A percentile compares a stretch with the other conserved stretches of the same genome.
Conservation (phyloP, 2,113 vertebrate genomes). For the Istiophorus platypterus region DNA sequence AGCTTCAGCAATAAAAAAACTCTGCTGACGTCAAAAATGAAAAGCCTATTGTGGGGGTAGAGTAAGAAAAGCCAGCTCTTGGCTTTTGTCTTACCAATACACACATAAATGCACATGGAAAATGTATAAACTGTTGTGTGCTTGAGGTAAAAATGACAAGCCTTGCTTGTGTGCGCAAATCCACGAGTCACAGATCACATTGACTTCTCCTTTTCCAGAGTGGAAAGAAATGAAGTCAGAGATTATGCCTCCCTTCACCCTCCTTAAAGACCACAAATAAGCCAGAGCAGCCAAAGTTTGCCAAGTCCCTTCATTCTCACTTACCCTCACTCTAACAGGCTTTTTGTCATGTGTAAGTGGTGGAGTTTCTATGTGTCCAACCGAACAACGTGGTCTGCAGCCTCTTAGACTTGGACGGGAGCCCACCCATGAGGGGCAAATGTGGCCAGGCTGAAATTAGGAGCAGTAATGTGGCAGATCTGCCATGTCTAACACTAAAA, state of each 20-base stretch:
- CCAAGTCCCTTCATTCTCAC: conserved; percentile 45
- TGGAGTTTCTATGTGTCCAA: conserved; percentile 22
- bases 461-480: conserved; percentile 19
- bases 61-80: conserved; percentile 29
- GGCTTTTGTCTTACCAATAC: conserved; percentile 47
- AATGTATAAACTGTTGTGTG: conserved; percentile 70
- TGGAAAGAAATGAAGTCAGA: conserved; percentile 83
- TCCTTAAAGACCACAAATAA: conserved; percentile 62
- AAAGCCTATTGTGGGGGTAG: conserved; percentile 30
- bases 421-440: conserved; percentile 16
- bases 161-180: conserved; percentile 57
- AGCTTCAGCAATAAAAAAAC: conserved; percentile 36
- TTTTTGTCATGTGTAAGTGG: conserved; percentile 23
- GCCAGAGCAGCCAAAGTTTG: conserved; percentile 37
- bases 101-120: conserved; percentile 69
- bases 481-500: not conserved
- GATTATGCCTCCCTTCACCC: conserved; percentile 44
- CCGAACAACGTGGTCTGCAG: conserved; percentile 38
- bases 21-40: conserved; percentile 14
- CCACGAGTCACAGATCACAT: conserved; percentile 69
- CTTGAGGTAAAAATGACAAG: conserved; percentile 63
- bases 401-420: conserved; percentile 36
- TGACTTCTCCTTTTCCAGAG: conserved; percentile 81
- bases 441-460: not conserved
- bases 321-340: conserved; percentile 45